Evolutionary conservation across 2,888 invertebrate genomes (phyloP).

Genomic region (Synanthedon formicaeformis): DNA sequence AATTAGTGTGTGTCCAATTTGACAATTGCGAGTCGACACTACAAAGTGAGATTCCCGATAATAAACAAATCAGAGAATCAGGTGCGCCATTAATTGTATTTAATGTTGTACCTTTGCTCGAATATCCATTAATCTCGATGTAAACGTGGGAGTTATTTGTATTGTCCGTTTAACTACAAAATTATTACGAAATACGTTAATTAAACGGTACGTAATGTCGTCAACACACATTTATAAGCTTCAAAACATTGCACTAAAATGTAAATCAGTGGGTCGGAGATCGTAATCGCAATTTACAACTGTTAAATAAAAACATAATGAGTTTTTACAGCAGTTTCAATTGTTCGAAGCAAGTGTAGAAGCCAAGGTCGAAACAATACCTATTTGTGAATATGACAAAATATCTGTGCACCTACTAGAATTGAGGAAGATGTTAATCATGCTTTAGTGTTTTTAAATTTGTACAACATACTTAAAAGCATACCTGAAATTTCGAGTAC

Average conservation of each 20-base stretch:
- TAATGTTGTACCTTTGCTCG: neutral
- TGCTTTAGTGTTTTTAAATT: too few relatives aligned
- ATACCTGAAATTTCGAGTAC: too few relatives aligned
- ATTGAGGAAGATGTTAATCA: too few relatives aligned
- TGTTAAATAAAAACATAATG: conserved; percentile 24
- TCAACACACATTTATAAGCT: conserved; percentile 17
- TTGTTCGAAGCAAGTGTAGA: conserved; percentile 31
- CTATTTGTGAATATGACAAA: neutral
- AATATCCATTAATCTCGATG: conserved; percentile 9
- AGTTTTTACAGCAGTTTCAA: conserved; percentile 30
- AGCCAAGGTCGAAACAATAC: conserved; percentile 18
- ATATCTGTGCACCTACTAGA: neutral
- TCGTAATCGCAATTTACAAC: conserved; percentile 34
- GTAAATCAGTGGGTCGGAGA: conserved; percentile 32
- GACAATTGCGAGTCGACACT: conserved; percentile 1
- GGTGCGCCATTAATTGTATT: neutral
- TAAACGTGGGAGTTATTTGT: conserved; percentile 10
- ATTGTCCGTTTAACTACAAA: conserved; percentile 14
- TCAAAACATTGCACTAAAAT: conserved; percentile 26
- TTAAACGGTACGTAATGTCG: conserved; percentile 26
- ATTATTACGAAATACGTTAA: conserved; percentile 19
- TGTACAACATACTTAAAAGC: too few relatives aligned
- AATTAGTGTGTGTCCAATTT: conserved; percentile 2
- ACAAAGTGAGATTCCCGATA: too few relatives aligned
- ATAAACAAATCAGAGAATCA: neutral